These are phyloP conservation scores for Myripristis murdjan DNA, from an alignment of 2,797 vertebrate genomes.

Conservation along the genomic window DNA sequence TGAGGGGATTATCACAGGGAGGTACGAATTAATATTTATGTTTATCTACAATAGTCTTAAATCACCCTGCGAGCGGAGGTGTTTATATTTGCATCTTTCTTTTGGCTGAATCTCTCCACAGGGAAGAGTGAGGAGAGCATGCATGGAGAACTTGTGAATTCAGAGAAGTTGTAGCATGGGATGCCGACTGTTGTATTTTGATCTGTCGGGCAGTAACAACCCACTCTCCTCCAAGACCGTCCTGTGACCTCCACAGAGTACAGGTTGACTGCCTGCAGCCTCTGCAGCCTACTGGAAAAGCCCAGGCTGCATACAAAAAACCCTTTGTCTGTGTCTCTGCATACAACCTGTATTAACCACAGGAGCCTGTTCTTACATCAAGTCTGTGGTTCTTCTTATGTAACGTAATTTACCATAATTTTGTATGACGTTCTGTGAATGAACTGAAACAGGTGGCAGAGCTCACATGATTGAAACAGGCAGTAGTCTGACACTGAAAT, in stretches of 20 bases:
- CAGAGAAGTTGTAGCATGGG: conserved; percentile 16
- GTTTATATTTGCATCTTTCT: conserved; percentile 59
- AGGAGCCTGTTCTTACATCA: conserved; percentile 5
- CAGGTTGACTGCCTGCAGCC: conserved; percentile 27
- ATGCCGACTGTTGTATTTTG: conserved; percentile 19
- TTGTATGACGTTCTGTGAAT: too few species aligned
- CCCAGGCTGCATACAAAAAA: conserved; percentile 34
- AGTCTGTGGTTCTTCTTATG: background rate
- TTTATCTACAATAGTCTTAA: conserved; percentile 74
- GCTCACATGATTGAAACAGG: too few species aligned
- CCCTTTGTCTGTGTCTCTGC: conserved; percentile 42
- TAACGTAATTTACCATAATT: too few species aligned
- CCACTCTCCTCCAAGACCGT: background rate
- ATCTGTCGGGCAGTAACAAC: too few species aligned
- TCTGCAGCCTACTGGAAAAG: conserved; percentile 26
- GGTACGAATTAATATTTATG: conserved; percentile 75
- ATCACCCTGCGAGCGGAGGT: conserved; percentile 50
- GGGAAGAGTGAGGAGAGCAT: conserved; percentile 28
- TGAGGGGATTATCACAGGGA: conserved; percentile 69
- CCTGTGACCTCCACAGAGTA: conserved; percentile 18
- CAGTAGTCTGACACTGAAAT: too few species aligned
- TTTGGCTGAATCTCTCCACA: conserved; percentile 53
- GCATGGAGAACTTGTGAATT: conserved; percentile 28
- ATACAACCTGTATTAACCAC: background rate
- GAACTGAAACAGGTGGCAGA: too few species aligned